Conservation (phyloP, 2,888 invertebrate species). For the Spodoptera picta region DNA sequence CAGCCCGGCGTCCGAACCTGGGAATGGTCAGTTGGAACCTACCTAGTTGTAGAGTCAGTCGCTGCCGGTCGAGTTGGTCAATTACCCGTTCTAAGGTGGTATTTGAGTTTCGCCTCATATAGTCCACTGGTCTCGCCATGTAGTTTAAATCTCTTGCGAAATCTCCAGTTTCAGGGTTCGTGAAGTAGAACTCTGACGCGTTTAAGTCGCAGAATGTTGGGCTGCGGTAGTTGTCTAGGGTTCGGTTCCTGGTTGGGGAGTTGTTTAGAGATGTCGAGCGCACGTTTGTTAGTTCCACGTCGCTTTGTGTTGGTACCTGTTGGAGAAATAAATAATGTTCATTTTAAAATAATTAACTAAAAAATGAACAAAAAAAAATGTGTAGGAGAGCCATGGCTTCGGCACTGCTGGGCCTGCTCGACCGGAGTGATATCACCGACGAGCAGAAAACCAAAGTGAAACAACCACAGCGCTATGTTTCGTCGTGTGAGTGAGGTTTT, state of each 20-base stretch:
- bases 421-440: too few species aligned
- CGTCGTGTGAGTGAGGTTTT: too few species aligned
- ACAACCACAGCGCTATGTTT: too few species aligned
- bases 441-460: too few species aligned
- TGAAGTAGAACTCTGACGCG: constrained; percentile 65
- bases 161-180: constrained; percentile 64
- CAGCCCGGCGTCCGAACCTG: constrained; percentile 67
- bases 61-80: constrained; percentile 65
- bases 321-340: too few species aligned
- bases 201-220: constrained; percentile 73
- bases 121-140: constrained; percentile 71
- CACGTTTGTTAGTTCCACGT: constrained; percentile 78
- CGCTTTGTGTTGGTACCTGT: constrained; percentile 79
- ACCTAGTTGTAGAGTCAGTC: constrained; percentile 78
- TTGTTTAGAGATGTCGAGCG: constrained; percentile 61
- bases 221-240: constrained; percentile 67
- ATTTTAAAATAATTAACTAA: too few species aligned
- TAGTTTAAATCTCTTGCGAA: constrained; percentile 72
- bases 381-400: too few species aligned
- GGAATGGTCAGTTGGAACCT: constrained; percentile 79
- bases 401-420: too few species aligned
- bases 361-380: too few species aligned
- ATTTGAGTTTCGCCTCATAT: constrained; percentile 65
- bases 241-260: constrained; percentile 62
- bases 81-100: constrained; percentile 70